phyloP scores from a whole-genome alignment of 92 coral and sea anemone species.

The Bergia sp. region DNA sequence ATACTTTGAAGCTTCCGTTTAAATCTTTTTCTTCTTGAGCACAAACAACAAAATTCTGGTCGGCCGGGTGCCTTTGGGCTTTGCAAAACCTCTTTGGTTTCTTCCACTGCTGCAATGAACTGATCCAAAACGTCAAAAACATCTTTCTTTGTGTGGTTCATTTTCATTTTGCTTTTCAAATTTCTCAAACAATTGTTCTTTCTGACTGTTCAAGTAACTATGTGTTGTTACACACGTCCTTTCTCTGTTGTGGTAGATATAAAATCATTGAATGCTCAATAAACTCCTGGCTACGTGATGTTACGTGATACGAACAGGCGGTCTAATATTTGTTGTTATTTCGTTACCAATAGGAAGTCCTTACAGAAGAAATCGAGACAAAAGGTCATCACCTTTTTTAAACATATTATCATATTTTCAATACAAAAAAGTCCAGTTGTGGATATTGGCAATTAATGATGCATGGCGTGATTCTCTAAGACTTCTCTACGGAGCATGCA shows the following conservation, averaged over 20 bases:
- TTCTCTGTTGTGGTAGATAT: slow-evolving; percentile 4
- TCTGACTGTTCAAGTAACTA: background rate
- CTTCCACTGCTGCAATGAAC: slow-evolving; percentile 89
- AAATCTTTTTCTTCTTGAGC: slow-evolving; percentile 44
- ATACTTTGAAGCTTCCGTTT: slow-evolving; percentile 35
- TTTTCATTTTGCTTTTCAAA: slow-evolving; percentile 13
- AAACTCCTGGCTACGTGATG: background rate
- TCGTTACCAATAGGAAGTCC: slow-evolving; percentile 32
- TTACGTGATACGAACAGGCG: slow-evolving; percentile 30
- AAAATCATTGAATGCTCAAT: background rate
- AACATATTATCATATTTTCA: background rate
- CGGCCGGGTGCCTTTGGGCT: slow-evolving; percentile 85
- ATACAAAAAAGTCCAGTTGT: background rate
- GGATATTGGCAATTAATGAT: background rate
- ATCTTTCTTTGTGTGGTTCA: slow-evolving; percentile 60
- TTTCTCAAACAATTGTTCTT: background rate
- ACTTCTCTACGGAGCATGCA: background rate
- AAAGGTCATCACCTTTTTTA: slow-evolving; percentile 37
- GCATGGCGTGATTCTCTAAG: slow-evolving; percentile 3
- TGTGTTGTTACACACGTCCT: background rate
- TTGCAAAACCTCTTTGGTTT: slow-evolving; percentile 79
- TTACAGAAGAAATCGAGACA: background rate
- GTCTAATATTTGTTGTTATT: slow-evolving; percentile 34
- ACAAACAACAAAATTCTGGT: slow-evolving; percentile 61
- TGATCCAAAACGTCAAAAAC: slow-evolving; percentile 83